phyloP scores from a whole-genome alignment of 2,888 invertebrate genomes.

The Diarsia brunnea region DNA sequence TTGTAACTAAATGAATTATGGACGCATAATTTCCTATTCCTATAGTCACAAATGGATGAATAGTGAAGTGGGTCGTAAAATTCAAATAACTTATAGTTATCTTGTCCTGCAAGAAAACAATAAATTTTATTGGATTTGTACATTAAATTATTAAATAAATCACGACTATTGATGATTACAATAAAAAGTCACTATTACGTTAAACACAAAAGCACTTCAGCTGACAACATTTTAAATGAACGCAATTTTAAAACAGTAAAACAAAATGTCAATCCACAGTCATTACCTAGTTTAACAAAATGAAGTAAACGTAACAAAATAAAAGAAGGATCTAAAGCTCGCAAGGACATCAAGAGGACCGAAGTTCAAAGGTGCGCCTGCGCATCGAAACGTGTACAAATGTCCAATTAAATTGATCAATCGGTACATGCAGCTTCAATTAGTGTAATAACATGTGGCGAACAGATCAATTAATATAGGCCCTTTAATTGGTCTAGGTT shows the following conservation, averaged over 20 bases:
- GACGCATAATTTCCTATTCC: slow-evolving; percentile 45
- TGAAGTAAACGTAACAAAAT: slow-evolving; percentile 40
- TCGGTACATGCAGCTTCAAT: slow-evolving; percentile 71
- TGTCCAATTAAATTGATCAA: slow-evolving; percentile 75
- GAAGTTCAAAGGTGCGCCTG: slow-evolving; percentile 61
- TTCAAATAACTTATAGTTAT: not conserved
- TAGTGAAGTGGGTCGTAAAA: slow-evolving; percentile 9
- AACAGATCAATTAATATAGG: slow-evolving; percentile 66
- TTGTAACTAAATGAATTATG: slow-evolving; percentile 56
- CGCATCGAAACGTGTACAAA: slow-evolving; percentile 67
- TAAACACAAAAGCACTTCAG: slow-evolving; percentile 1
- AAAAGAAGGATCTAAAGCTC: slow-evolving; percentile 40
- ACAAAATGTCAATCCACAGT: slow-evolving; percentile 13
- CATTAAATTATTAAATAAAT: slow-evolving; percentile 34
- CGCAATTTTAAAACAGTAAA: not conserved
- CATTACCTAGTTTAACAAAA: slow-evolving; percentile 13
- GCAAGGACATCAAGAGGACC: slow-evolving; percentile 57
- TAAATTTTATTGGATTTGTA: slow-evolving; percentile 11
- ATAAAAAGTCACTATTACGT: slow-evolving; percentile 17
- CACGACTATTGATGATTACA: slow-evolving; percentile 18
- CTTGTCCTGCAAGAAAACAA: not conserved
- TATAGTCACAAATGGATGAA: slow-evolving; percentile 19
- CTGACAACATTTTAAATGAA: slow-evolving; percentile 7
- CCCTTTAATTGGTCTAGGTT: slow-evolving; percentile 60
- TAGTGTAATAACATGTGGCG: slow-evolving; percentile 66